A percentile compares a stretch with the other conserved stretches of the same genome.
Conservation (phyloP, 2,113 vertebrate species). For the Sylvietta virens region DNA sequence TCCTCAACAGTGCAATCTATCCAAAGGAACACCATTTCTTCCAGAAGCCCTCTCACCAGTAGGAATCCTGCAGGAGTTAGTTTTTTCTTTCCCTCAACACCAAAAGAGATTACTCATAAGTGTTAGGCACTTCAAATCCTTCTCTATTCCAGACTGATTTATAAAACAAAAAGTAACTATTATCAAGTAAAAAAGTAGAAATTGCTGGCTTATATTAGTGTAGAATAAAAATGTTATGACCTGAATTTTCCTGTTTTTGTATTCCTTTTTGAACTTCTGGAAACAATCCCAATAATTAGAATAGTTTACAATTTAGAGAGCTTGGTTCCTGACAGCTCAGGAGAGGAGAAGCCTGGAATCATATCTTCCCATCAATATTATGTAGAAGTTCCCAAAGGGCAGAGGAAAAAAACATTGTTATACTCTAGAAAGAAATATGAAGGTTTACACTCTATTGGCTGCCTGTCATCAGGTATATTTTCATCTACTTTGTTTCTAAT, state of each 20-base stretch:
- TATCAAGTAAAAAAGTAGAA: not conserved
- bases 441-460: not conserved
- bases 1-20: not conserved
- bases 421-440: not conserved
- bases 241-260: slow-evolving; percentile 6
- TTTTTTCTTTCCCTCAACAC: not conserved
- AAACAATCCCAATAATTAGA: not conserved
- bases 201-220: not conserved
- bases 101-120: not conserved
- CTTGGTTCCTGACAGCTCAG: not conserved
- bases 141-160: not conserved
- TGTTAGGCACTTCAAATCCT: not conserved
- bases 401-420: not conserved
- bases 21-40: not conserved
- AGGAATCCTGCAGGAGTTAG: not conserved
- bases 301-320: not conserved
- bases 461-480: not conserved
- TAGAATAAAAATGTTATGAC: not conserved
- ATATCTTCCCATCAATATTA: not conserved
- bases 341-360: not conserved
- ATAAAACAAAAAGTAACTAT: not conserved
- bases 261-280: not conserved
- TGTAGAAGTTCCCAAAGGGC: not conserved
- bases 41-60: not conserved
- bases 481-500: not conserved